Evolutionary conservation across 2,797 vertebrate species (phyloP).

Genomic region (Lepilemur septentrionalis): DNA sequence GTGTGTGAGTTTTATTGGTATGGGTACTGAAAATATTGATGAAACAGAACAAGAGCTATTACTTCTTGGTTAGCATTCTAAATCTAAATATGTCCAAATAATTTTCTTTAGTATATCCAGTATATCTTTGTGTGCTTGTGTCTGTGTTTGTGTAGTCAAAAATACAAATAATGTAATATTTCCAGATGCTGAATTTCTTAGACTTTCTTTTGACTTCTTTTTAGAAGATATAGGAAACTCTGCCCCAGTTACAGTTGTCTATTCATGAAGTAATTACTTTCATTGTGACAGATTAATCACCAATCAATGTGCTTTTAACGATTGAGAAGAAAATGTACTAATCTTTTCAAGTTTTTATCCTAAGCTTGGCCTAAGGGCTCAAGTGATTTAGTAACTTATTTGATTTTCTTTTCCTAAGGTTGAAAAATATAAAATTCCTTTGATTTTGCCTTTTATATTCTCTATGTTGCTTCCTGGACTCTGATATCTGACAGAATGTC

Average conservation of each 20-base stretch:
- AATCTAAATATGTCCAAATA: background rate
- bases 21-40: background rate
- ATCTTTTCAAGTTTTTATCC: conserved; percentile 36
- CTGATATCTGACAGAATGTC: conserved; percentile 56
- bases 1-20: background rate
- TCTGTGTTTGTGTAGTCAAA: background rate
- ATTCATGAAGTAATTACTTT: conserved; percentile 50
- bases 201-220: background rate
- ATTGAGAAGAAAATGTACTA: background rate
- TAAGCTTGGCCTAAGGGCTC: conserved; percentile 35
- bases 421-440: conserved; percentile 52
- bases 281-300: background rate
- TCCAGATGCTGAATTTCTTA: background rate
- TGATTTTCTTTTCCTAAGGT: conserved; percentile 64
- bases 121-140: background rate
- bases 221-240: background rate
- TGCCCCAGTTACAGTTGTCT: background rate
- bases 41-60: background rate
- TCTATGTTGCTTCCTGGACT: conserved; percentile 39
- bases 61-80: background rate
- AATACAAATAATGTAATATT: background rate
- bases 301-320: background rate
- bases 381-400: conserved; percentile 62
- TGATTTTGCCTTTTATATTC: conserved; percentile 57
- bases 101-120: conserved; percentile 32